These are phyloP conservation scores for Acleris emargana DNA, from an alignment of 2,888 invertebrate genomes.

Conservation along the genomic window DNA sequence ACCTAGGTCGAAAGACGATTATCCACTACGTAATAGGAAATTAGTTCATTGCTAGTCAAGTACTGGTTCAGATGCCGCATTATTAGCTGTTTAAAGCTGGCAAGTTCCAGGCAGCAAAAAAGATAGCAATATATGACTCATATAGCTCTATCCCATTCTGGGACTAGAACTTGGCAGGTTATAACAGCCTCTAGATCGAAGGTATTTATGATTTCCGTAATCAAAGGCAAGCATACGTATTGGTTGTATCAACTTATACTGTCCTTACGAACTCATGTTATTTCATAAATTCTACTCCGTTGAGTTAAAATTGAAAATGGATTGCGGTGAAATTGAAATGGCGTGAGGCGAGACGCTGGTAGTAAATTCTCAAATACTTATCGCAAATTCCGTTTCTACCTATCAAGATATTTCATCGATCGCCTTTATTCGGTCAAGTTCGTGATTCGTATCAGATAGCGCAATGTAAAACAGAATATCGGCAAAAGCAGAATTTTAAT, in stretches of 20 bases:
- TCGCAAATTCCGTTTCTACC: conserved; percentile 22
- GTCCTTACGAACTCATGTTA: neutral
- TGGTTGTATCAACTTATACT: conserved; percentile 43
- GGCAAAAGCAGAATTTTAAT: neutral
- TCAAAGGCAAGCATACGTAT: conserved; percentile 43
- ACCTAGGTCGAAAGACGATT: neutral
- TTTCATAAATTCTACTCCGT: neutral
- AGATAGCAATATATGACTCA: no score
- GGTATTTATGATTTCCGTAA: conserved; percentile 48
- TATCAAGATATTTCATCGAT: conserved; percentile 21
- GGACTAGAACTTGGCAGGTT: no score
- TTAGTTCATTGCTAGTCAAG: conserved; percentile 24
- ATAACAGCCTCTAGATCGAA: neutral
- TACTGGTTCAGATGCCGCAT: conserved; percentile 17
- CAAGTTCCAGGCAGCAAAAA: no score
- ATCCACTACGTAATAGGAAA: conserved; percentile 3
- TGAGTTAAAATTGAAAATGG: conserved; percentile 13
- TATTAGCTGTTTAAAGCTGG: no score
- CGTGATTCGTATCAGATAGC: neutral
- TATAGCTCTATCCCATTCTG: no score
- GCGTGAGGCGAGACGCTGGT: neutral
- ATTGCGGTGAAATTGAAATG: neutral
- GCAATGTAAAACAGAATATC: neutral
- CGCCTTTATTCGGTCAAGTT: conserved; percentile 9
- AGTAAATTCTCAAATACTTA: conserved; percentile 7